These are phyloP conservation scores for Corbicula japonica DNA, from an alignment of 2,888 invertebrate genomes.

Conservation along the genomic window DNA sequence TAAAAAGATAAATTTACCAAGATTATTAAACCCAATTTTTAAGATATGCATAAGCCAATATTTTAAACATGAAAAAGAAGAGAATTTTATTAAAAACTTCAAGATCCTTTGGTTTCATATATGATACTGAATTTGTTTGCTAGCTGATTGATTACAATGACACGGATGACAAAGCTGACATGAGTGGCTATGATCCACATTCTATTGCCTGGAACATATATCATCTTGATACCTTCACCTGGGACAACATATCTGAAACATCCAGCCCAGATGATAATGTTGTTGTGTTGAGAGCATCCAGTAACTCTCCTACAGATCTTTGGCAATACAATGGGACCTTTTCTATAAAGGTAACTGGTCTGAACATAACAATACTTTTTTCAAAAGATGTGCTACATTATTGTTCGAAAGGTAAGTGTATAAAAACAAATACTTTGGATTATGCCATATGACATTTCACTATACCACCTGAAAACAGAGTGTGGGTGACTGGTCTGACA, in stretches of 20 bases:
- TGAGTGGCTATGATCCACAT: constrained; percentile 40
- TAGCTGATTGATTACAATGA: constrained; percentile 81
- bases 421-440: too few relatives aligned
- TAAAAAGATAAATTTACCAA: background rate
- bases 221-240: constrained; percentile 67
- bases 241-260: constrained; percentile 59
- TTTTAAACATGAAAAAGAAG: background rate
- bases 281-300: constrained; percentile 48
- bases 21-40: background rate
- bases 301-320: constrained; percentile 3
- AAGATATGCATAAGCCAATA: background rate
- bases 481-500: too few relatives aligned
- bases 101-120: background rate
- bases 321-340: constrained; percentile 64
- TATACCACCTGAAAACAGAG: too few relatives aligned
- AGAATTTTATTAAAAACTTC: background rate
- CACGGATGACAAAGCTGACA: constrained; percentile 74
- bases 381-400: too few relatives aligned
- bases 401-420: too few relatives aligned
- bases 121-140: constrained; percentile 8
- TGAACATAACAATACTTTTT: too few relatives aligned
- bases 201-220: constrained; percentile 64
- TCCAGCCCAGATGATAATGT: constrained; percentile 54
- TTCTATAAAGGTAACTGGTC: constrained; percentile 61
- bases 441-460: too few relatives aligned